These are phyloP conservation scores for Coelopa pilipes DNA, from an alignment of 2,888 invertebrate genomes.

Conservation along the genomic window DNA sequence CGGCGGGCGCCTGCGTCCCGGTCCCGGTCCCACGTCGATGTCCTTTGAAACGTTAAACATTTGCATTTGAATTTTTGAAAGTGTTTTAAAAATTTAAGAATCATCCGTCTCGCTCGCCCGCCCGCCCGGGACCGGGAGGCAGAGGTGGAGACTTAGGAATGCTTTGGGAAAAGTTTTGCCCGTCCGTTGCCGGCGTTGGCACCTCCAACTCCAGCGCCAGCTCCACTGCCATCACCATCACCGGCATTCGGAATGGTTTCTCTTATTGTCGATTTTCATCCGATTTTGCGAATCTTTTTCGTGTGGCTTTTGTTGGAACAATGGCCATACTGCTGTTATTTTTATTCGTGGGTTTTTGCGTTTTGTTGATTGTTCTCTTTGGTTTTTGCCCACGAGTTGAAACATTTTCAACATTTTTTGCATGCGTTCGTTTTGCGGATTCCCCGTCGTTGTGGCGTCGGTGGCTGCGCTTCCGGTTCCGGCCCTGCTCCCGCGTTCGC, in stretches of 20 bases:
- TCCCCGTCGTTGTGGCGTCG: neutral
- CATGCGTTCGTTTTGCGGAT: neutral
- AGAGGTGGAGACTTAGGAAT: slow-evolving; percentile 13
- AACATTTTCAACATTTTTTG: slow-evolving; percentile 20
- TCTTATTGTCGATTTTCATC: slow-evolving; percentile 23
- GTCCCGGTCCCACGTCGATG: slow-evolving; percentile 1
- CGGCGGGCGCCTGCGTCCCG: neutral
- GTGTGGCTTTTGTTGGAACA: neutral
- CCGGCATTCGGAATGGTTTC: slow-evolving; percentile 14
- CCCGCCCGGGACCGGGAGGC: neutral
- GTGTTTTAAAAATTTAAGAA: slow-evolving; percentile 36
- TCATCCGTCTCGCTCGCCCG: slow-evolving; percentile 5
- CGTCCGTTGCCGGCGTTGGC: too few relatives aligned
- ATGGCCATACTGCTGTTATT: neutral
- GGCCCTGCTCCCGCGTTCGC: neutral
- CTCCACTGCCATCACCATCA: neutral
- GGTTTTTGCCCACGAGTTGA: neutral
- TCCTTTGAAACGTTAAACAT: slow-evolving; percentile 31
- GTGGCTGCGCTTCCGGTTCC: neutral
- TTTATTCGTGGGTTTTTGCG: slow-evolving; percentile 3
- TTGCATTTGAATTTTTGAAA: slow-evolving; percentile 30
- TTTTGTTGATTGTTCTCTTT: neutral
- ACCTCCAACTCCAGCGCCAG: too few relatives aligned
- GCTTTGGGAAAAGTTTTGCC: slow-evolving; percentile 20
- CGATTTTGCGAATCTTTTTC: slow-evolving; percentile 17